Conservation (phyloP, 1,140 invertebrate genomes). For the Conus ventricosus region DNA sequence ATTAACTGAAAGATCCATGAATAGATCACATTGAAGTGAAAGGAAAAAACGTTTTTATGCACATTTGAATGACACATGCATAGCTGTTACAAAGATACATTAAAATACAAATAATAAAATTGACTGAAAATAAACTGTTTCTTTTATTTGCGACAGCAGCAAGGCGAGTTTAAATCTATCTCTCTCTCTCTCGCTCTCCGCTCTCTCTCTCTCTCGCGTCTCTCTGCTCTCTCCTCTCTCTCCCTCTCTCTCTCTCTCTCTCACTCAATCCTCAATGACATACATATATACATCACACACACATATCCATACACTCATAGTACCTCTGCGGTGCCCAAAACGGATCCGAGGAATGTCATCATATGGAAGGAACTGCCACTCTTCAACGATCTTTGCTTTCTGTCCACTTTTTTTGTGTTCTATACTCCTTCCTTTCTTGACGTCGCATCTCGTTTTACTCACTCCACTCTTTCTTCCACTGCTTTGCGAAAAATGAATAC, state of each 20-base stretch:
- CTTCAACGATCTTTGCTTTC: neutral
- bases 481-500: neutral
- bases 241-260: neutral
- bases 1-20: neutral
- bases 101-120: neutral
- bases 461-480: constrained; percentile 1
- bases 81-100: neutral
- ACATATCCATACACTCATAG: constrained; percentile 4
- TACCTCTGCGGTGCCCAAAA: neutral
- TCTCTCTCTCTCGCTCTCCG: too few species aligned
- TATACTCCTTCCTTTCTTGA: neutral
- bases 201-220: too few species aligned
- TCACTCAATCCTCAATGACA: neutral
- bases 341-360: neutral
- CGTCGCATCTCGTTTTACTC: neutral
- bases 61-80: neutral
- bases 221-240: too few species aligned
- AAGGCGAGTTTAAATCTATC: too few species aligned
- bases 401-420: constrained; percentile 4
- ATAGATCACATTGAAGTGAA: too few species aligned
- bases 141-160: neutral
- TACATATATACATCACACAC: too few species aligned
- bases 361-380: neutral
- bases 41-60: too few species aligned
- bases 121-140: neutral